These are phyloP conservation scores for Panulirus ornatus DNA, from an alignment of 1,140 invertebrate species.

Conservation along the genomic window DNA sequence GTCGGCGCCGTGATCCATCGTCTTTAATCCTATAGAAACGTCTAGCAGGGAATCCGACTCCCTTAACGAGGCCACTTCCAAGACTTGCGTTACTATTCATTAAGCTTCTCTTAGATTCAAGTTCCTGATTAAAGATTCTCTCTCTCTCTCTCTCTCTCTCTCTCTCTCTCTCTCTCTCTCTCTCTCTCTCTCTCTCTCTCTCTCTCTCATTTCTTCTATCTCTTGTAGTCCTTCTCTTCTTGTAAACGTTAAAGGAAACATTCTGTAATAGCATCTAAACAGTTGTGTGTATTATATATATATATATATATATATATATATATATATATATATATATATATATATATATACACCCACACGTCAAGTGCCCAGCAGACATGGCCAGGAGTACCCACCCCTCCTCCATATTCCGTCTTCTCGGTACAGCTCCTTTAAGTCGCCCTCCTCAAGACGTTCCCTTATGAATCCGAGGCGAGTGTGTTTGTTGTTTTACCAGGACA, in stretches of 20 bases:
- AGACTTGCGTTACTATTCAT: constrained; percentile 60
- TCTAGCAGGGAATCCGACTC: constrained; percentile 67
- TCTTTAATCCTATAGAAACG: constrained; percentile 71
- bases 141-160: background rate
- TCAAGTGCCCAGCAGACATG: background rate
- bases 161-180: no score
- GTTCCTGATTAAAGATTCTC: constrained; percentile 49
- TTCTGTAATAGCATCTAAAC: background rate
- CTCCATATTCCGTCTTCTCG: background rate
- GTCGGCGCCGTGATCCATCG: constrained; percentile 58
- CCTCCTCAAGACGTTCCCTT: constrained; percentile 24
- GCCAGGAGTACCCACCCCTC: background rate
- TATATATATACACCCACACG: background rate
- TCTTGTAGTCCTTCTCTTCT: background rate
- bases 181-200: background rate
- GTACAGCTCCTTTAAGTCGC: constrained; percentile 26
- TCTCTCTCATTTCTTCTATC: constrained; percentile 4
- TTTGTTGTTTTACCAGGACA: constrained; percentile 62
- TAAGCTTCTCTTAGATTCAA: constrained; percentile 39
- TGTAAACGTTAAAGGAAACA: background rate
- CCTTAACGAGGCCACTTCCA: constrained; percentile 58
- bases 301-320: background rate
- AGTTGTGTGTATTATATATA: background rate
- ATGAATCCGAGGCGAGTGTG: constrained; percentile 36
- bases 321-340: background rate